phyloP scores from a whole-genome alignment of 1,140 invertebrate species.

The Aphelinus atriplicis region DNA sequence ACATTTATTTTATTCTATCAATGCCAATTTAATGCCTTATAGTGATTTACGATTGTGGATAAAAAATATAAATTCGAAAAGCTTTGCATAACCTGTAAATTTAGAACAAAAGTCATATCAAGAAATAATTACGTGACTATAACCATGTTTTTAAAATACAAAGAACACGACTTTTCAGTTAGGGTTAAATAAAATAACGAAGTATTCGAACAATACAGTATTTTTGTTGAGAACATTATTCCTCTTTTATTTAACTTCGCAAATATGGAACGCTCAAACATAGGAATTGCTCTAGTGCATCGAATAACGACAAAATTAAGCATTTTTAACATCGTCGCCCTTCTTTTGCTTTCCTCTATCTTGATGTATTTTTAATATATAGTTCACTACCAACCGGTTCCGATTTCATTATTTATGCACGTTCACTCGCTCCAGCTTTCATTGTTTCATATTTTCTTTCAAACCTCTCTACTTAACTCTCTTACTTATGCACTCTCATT shows the following conservation, averaged over 20 bases:
- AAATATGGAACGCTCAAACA: slow-evolving; percentile 41
- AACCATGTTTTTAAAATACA: slow-evolving; percentile 17
- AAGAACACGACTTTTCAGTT: slow-evolving; percentile 3
- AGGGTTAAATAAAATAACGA: slow-evolving; percentile 33
- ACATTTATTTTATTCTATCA: not conserved
- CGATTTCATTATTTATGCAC: slow-evolving; percentile 16
- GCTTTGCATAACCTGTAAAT: not conserved
- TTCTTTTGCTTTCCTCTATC: slow-evolving; percentile 8
- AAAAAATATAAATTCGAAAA: not conserved
- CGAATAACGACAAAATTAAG: slow-evolving; percentile 23
- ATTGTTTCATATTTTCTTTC: slow-evolving; percentile 17
- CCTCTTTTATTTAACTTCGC: slow-evolving; percentile 40
- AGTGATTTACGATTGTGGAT: too few relatives aligned
- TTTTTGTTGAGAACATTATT: slow-evolving; percentile 41
- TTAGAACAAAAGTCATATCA: too few relatives aligned
- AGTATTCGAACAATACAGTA: slow-evolving; percentile 13
- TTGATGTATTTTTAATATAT: slow-evolving; percentile 13
- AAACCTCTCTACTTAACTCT: slow-evolving; percentile 1
- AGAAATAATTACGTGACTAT: too few relatives aligned
- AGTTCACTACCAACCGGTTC: slow-evolving; percentile 15
- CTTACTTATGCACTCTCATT: slow-evolving; percentile 9
- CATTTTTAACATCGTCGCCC: slow-evolving; percentile 22
- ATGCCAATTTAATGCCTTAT: too few relatives aligned
- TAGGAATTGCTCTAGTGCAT: slow-evolving; percentile 40
- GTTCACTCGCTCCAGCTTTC: slow-evolving; percentile 5